These are phyloP conservation scores for Agrenia bidenticulata DNA, from an alignment of 2,888 invertebrate species.

Conservation along the genomic window DNA sequence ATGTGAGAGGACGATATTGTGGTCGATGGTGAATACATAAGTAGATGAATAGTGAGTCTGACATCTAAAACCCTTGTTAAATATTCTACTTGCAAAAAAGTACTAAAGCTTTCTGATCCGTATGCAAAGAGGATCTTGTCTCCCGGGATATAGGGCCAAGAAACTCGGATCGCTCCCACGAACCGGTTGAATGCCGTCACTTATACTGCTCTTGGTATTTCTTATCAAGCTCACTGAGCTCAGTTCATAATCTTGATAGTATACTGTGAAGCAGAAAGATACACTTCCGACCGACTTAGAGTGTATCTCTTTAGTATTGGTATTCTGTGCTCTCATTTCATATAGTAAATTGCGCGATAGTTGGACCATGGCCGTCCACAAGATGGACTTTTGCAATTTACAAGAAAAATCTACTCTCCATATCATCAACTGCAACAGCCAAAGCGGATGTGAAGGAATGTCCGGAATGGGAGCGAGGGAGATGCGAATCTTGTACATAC, in stretches of 20 bases:
- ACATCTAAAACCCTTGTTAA: constrained; percentile 20
- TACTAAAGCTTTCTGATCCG: constrained; percentile 25
- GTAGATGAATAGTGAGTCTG: constrained; percentile 7
- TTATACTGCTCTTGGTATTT: not conserved
- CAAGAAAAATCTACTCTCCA: no score
- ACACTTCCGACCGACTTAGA: not conserved
- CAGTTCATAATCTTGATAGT: constrained; percentile 1
- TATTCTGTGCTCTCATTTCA: not conserved
- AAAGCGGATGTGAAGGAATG: no score
- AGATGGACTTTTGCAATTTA: no score
- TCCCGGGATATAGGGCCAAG: constrained; percentile 20
- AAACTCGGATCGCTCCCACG: not conserved
- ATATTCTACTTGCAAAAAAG: constrained; percentile 16
- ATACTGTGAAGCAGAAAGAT: not conserved
- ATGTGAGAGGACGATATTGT: no score
- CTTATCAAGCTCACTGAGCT: not conserved
- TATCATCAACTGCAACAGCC: no score
- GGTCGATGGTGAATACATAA: constrained; percentile 3
- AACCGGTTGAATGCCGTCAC: constrained; percentile 8
- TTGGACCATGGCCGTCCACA: no score
- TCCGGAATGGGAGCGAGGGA: no score
- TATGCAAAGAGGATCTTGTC: constrained; percentile 23
- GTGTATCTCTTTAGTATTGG: no score
- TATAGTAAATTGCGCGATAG: not conserved
- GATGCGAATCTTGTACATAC: no score